Evolutionary conservation across 2,113 vertebrate species (phyloP).

Genomic region (Halichoerus grypus): DNA sequence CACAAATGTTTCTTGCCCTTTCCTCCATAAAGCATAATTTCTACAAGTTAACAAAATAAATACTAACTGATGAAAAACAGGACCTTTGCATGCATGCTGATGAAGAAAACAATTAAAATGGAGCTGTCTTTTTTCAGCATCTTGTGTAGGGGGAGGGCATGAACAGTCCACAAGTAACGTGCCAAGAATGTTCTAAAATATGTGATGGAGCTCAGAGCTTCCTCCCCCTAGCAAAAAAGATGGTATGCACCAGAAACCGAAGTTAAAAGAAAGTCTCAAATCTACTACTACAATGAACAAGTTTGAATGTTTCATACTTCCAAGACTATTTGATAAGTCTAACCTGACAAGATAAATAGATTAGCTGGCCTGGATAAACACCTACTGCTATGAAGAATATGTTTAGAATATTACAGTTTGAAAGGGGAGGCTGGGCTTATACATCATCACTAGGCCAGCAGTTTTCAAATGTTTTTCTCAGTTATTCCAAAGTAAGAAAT

Average conservation of each 20-base stretch:
- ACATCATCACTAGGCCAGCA: background rate
- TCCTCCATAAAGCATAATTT: constrained; percentile 22
- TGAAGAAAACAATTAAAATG: constrained; percentile 67
- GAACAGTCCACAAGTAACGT: constrained; percentile 26
- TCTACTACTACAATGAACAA: background rate
- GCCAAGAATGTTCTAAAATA: constrained; percentile 80
- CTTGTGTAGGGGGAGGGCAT: constrained; percentile 38
- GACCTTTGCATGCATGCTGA: background rate
- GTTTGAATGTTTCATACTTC: constrained; percentile 12
- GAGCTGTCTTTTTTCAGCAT: constrained; percentile 53
- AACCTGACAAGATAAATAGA: constrained; percentile 48
- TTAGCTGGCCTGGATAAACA: background rate
- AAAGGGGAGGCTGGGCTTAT: background rate
- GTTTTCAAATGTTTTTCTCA: constrained; percentile 4
- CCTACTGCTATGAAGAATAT: background rate
- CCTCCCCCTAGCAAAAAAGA: constrained; percentile 49
- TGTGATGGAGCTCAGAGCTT: constrained; percentile 62
- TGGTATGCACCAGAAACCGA: constrained; percentile 52
- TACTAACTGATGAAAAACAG: constrained; percentile 42
- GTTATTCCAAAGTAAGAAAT: constrained; percentile 46
- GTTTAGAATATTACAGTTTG: background rate
- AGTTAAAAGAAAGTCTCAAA: constrained; percentile 49
- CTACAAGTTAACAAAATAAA: constrained; percentile 52
- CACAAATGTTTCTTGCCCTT: background rate
- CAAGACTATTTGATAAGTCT: constrained; percentile 15